Evolutionary conservation across 1,140 invertebrate species (phyloP), one percentile per base, ranked within the genome.

Genomic region (Atopsyche davidsoni): DNA sequence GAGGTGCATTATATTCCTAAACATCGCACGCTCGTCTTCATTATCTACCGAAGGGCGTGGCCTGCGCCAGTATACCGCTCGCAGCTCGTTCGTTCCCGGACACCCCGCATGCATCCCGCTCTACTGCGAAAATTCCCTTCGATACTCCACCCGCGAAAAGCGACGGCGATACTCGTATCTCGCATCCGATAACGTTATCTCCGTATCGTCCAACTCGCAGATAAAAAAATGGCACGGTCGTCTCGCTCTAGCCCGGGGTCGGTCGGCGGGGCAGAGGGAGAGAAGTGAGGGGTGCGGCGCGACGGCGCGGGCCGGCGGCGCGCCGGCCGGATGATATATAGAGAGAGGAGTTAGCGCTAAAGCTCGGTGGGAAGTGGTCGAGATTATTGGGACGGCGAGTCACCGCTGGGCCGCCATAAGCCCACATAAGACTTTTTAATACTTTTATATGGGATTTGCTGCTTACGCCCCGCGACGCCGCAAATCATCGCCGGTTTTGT

Each of bases 331-430:
- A 77, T 78, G 76, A 79, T 78, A 77, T 78, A 79, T 78, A 78
- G 77, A 78, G 75, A 72, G 71, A 71, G 75, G 77, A 79, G 75
- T 78, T 78, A 79, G 74, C 72, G 74, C 78, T 76, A 78, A 78
- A 78, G 76, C 77, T 76, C 72, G 76, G 66, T 75, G 77, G 77
- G 75, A 79, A 79, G 77, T 78, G 77, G 77, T 72, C 77, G 75
- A 79, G 76, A 78, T 78, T 78, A 79, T 24, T 62, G 65, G 66
- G 64, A 19, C 52, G 45, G 51, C 35, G 25, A 42, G 40, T 44
- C 25, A 34, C 10, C 49, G 39, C 34, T 51, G 48, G 47, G 47
- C 54, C 55, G 55, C 43, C 24, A 45, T 57, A 57, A 57, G 55
- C 55, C 50, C 55, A 53, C 55, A 53, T 57, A 57, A 57, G 55